Base-by-base conservation (phyloP, 2,888 invertebrate species). In the Yponomeuta evonymella region DNA sequence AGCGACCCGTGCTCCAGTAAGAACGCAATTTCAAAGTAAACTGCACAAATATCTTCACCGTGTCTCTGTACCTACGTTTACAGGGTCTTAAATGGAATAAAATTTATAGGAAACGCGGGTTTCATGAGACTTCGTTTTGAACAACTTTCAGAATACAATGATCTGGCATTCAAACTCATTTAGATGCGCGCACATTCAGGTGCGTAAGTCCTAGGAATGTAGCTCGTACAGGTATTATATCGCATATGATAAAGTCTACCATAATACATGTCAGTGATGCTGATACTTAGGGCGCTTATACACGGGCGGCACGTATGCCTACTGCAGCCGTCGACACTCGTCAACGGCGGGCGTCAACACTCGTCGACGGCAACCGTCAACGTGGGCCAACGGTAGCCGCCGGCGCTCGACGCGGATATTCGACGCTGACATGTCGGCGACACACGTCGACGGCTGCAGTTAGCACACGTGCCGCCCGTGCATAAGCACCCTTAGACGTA, bases 1-100 rank as follows among this genome's bases (percentile, higher is more conserved):
- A 65, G 65, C 36, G 67, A 30, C 51, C 51, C 33, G 33, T 43
- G 43, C 43, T 43, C 43, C 43, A 43, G 65, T 29, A 65, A 65
- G 30, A 65, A 65, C 11, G 65, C 33, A 29, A 65, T 65, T 29
- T 30, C 33, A 65, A 65, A 30, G 65, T 33, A 65, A 65, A 65
- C 11, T 65, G 33, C 33, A 65, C 33, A 30, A 65, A 65, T 65
- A 23, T 9, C 30, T 33, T 11, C 29, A 43, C 15, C 15, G 15
- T 58, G 51, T 15, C 51, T 58, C 51, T 15, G 51, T 12, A 15
- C 51, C 12, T 58, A 12, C 51, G 51, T 58, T 58, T 58, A 58
- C 12, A 58, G 43, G 36, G 12, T 58, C 12, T 58, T 15, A 6
- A 58, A 58, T 58, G 15, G 51, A 58, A 58, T 58, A 4, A 58